Evolutionary conservation across 2,888 invertebrate species (phyloP).

Genomic region (Aleiodes alternator): DNA sequence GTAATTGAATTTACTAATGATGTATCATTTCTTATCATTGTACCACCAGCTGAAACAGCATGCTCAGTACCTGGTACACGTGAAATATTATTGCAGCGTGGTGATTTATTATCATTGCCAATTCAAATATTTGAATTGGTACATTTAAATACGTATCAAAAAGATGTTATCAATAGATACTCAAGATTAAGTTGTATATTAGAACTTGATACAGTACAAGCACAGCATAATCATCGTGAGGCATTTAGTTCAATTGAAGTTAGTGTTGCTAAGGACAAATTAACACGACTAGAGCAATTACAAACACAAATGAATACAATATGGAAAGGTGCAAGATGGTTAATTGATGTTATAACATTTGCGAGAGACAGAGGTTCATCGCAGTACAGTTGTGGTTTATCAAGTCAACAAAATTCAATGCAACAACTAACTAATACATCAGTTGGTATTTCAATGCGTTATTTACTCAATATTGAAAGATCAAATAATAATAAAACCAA

Average conservation of each 20-base stretch:
- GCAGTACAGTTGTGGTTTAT: conserved; percentile 62
- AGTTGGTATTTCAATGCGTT: conserved; percentile 71
- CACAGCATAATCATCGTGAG: conserved; percentile 95
- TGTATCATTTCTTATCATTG: conserved; percentile 93
- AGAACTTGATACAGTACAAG: conserved; percentile 93
- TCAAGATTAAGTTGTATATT: conserved; percentile 94
- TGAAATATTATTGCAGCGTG: conserved; percentile 89
- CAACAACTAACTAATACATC: conserved; percentile 53
- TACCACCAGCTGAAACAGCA: conserved; percentile 94
- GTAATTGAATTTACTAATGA: conserved; percentile 94
- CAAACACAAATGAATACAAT: conserved; percentile 90
- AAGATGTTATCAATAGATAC: conserved; percentile 92
- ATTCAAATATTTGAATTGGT: conserved; percentile 97
- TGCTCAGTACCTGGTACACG: conserved; percentile 93
- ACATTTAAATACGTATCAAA: conserved; percentile 95
- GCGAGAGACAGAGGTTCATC: conserved; percentile 86
- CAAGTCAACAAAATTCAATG: conserved; percentile 22
- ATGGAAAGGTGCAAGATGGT: conserved; percentile 97
- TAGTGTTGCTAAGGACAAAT: conserved; percentile 88
- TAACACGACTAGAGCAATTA: conserved; percentile 88
- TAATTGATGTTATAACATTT: conserved; percentile 95
- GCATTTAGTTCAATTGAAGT: conserved; percentile 95
- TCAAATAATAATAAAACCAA: conserved; percentile 56
- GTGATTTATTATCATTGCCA: conserved; percentile 91
- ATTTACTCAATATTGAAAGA: conserved; percentile 70